Conservation (phyloP, 2,888 invertebrate species). For the Congeria kusceri region DNA sequence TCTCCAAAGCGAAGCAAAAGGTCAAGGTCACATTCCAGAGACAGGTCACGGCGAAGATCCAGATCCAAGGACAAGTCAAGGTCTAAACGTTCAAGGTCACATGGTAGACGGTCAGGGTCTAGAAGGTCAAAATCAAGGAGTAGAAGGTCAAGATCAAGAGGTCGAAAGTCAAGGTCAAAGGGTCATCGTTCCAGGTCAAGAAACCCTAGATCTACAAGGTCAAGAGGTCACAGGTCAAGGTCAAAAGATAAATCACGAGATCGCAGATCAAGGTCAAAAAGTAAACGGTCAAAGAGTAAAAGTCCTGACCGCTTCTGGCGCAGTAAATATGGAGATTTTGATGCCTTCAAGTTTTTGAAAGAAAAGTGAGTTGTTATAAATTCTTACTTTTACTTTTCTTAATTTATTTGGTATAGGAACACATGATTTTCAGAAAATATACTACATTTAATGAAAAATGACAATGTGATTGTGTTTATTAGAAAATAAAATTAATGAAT, state of each 20-base stretch:
- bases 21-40: constrained; percentile 58
- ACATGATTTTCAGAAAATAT: too few species aligned
- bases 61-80: constrained; percentile 56
- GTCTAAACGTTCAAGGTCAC: constrained; percentile 43
- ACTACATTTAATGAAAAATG: too few species aligned
- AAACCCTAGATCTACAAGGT: constrained; percentile 39
- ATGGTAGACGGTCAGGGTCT: constrained; percentile 33
- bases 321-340: constrained; percentile 63
- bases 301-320: constrained; percentile 57
- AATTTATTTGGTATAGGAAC: too few species aligned
- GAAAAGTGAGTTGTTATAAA: constrained; percentile 25
- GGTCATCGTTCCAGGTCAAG: constrained; percentile 37
- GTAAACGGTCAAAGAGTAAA: constrained; percentile 24
- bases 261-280: constrained; percentile 28
- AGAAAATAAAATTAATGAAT: too few species aligned
- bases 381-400: too few species aligned
- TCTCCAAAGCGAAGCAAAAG: constrained; percentile 61
- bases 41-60: constrained; percentile 40
- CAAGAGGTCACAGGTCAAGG: constrained; percentile 27
- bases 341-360: constrained; percentile 57
- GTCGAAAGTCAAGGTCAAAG: constrained; percentile 38
- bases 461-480: too few species aligned
- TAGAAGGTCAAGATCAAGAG: constrained; percentile 53
- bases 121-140: constrained; percentile 38
- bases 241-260: constrained; percentile 23